Evolutionary conservation across 2,888 invertebrate genomes (phyloP), one percentile per base, ranked within the genome.

Genomic region (Leptarthrus brevirostris): DNA sequence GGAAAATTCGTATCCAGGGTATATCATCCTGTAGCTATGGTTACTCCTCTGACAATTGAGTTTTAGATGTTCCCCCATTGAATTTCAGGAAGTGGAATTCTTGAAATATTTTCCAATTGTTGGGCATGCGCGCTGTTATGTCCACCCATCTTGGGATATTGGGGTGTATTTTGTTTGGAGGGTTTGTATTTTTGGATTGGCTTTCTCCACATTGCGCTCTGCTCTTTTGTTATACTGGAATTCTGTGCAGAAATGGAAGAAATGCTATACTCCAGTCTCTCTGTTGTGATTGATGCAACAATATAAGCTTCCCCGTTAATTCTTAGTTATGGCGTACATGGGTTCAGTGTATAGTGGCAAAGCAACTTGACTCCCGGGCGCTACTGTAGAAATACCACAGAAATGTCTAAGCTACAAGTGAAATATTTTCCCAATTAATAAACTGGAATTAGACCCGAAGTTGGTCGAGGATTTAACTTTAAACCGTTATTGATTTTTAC

Each of bases 1-100:
- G 72, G 72, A 72, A 72, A 72, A 72, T 72, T 72, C 44, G 72
- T 72, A 72, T 72, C 72, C 56, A 56, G 72, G 72, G 72, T 40
- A 56, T 72, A 47, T 53, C 16, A 40, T 44, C 16, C 30, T 56
- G 72, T 72, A 72, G 53, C 72, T 72, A 72, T 72, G 56, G 72
- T 34, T 56, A 72, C 72, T 72, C 56, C 72, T 72, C 54, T 56
- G 72, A 72, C 56, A 72, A 72, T 72, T 53, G 40, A 36, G 58
- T 16, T 30, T 44, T 34, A 16, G 52, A 12, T 52, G 49, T 30
- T 26, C 69, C 69, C 49, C 69, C 52, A 69, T 52, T 69, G 69
- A 49, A 69, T 69, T 52, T 52, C 30, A 30, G 49, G 49, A 52
- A 69, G 69, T 69, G 52, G 52, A 52, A 69, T 69, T 69, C 69